Base-by-base conservation (phyloP, 2,797 vertebrate species). In the Poecilia wingei region DNA sequence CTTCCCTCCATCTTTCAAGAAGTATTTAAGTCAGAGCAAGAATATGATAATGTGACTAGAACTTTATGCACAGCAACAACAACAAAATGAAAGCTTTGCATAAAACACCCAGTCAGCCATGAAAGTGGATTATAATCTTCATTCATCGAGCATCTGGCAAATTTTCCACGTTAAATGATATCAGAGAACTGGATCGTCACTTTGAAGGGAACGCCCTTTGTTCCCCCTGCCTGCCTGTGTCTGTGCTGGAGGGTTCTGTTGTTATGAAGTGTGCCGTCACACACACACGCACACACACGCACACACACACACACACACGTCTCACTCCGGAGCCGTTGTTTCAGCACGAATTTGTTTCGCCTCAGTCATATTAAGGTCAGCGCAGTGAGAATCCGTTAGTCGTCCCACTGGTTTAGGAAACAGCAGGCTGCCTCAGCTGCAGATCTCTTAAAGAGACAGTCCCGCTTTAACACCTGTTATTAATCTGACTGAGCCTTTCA, bases 91-190 rank as follows among this genome's bases (percentile, higher is more conserved):
- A 83, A 13, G 66, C 10, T n/a, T 22, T 2, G 49, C n/a, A 93
- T 87, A 94, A 95, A 90, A 86, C 91, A 89, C 39, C 82, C 83
- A 45, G 14, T 89, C 71, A 84, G 45, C 71, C 88, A 68, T 81
- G 87, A 91, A 93, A 94, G 82, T 79, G 72, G 91, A 94, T 95
- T 93, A 93, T 77, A 79, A 86, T 80, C 77, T 64, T 74, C 80
- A 91, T 94, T 94, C 90, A 93, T 2, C 2, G 20, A 91, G 91
- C 93, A 94, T 93, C 92, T 95, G 94, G 84, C 77, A 70, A 79
- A 69, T 84, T 43, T 86, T 84, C 77, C 71, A 82, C 7, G 7
- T 77, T 72, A 8, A 53, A 33, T 64, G 73, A 84, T 83, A 82
- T 86, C 75, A 82, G 41, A 86, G 77, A 69, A 86, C 57, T n/a